Evolutionary conservation across 2,797 vertebrate species (phyloP).

Genomic region (Gallinago solitaria): DNA sequence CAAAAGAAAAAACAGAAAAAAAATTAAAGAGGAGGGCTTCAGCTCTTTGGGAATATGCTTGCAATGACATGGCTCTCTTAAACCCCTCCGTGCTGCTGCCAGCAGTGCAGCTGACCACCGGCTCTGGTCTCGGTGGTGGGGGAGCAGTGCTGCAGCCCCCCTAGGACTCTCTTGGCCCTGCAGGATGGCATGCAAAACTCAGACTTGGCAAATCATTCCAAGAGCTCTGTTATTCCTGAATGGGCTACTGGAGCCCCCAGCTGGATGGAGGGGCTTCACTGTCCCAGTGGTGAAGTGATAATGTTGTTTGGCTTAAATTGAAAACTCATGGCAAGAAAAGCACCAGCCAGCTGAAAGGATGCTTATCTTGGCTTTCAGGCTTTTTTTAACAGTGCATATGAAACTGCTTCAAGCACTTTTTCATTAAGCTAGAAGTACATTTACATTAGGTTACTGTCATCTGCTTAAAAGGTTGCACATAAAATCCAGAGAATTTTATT

Average conservation of each 20-base stretch:
- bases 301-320: background rate
- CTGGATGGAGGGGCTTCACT: background rate
- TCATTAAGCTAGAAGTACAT: background rate
- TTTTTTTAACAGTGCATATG: background rate
- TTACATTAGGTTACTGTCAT: background rate
- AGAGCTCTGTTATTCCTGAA: background rate
- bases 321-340: background rate
- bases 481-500: background rate
- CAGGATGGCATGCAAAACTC: background rate
- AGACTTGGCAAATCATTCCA: background rate
- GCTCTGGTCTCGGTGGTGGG: rapidly evolving
- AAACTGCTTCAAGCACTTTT: background rate
- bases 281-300: background rate
- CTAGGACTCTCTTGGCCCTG: background rate
- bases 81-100: background rate
- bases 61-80: background rate
- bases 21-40: rapidly evolving
- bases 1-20: no score
- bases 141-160: background rate
- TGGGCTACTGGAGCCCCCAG: background rate
- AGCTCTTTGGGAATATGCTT: background rate
- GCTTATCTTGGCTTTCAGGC: background rate
- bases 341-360: background rate
- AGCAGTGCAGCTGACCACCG: background rate
- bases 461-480: background rate